Evolutionary conservation across 1,140 invertebrate genomes (phyloP), one percentile per base, ranked within the genome.

Genomic region (Micrasema longulum): DNA sequence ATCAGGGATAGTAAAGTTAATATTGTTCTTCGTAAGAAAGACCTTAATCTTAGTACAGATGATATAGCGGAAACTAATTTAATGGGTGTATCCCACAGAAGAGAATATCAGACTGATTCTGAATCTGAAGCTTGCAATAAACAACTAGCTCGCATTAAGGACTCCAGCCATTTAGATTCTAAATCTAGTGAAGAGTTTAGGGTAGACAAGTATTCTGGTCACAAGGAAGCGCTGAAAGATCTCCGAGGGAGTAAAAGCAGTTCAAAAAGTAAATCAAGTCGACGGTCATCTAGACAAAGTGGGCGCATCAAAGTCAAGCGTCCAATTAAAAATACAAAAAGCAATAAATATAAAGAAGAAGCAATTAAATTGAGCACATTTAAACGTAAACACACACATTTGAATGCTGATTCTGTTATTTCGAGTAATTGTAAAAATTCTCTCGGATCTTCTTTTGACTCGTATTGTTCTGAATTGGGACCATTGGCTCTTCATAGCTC

Each of bases 1-100:
- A 81, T 84, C 52, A 83, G 82, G 35, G 85, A 87, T 71, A 87
- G 85, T 70, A 82, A 85, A 60, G 80, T 86, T 16, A 88, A 89
- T 75, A 79, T 89, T 36, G 84, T 89, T 52, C 77, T 84, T 1
- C 81, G 78, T 12, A 82, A 83, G 53, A 35, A 84, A 82, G 55
- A 81, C 1, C 80, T 80, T 26, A 79, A 82, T 41, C 78, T 53
- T 71, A 78, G 53, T 82, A 83, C 31, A 10, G 73, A 69, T 50
- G 22, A 48, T 23, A n/a, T n/a, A n/a, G 53, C 31, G 16, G 48
- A 52, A 10, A 69, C 66, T 14, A 69, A 48, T 68, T 75, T 62
- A 5, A 23, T 14, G 4, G 72, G 72, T 45, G 65, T 41, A 18
- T 36, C 73, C 10, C 60, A 72, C 48, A 63, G 73, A 18, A 67